These are phyloP conservation scores for Nebria brevicollis DNA, from an alignment of 2,888 invertebrate genomes.

Conservation along the genomic window DNA sequence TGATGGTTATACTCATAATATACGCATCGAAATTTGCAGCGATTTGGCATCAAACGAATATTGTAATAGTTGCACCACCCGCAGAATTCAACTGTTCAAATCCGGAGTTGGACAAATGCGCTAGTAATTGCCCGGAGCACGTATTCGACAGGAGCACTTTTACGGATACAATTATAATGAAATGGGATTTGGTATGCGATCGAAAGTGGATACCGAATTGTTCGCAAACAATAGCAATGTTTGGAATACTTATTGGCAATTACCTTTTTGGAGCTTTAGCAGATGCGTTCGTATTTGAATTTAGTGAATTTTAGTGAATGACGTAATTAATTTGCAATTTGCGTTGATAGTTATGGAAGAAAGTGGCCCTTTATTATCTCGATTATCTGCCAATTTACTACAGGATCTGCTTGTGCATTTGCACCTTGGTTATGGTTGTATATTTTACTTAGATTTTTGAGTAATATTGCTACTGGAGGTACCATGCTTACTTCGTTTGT, in stretches of 20 bases:
- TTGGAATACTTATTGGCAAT: constrained; percentile 80
- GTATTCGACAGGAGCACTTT: constrained; percentile 4
- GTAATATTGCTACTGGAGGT: constrained; percentile 83
- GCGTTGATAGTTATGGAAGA: constrained; percentile 74
- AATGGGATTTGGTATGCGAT: constrained; percentile 81
- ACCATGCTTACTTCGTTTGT: constrained; percentile 84
- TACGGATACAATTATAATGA: constrained; percentile 71
- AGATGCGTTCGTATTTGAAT: constrained; percentile 71
- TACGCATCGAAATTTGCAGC: constrained; percentile 16
- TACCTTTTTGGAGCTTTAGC: constrained; percentile 78
- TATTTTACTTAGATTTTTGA: constrained; percentile 74
- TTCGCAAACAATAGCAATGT: constrained; percentile 81
- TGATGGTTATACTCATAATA: not conserved
- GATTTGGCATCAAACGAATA: constrained; percentile 18
- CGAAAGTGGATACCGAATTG: constrained; percentile 73
- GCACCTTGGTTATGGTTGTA: constrained; percentile 74
- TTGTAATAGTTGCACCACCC: constrained; percentile 18
- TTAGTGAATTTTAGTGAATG: not conserved
- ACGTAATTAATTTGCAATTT: not conserved
- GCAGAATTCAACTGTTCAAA: constrained; percentile 1
- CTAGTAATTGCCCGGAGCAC: not conserved
- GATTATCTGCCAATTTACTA: constrained; percentile 76
- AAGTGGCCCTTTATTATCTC: constrained; percentile 78
- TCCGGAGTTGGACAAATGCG: not conserved
- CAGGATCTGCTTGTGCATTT: constrained; percentile 77